Evolutionary conservation across 2,888 invertebrate genomes (phyloP).

Genomic region (Podotricha telesiphe): DNA sequence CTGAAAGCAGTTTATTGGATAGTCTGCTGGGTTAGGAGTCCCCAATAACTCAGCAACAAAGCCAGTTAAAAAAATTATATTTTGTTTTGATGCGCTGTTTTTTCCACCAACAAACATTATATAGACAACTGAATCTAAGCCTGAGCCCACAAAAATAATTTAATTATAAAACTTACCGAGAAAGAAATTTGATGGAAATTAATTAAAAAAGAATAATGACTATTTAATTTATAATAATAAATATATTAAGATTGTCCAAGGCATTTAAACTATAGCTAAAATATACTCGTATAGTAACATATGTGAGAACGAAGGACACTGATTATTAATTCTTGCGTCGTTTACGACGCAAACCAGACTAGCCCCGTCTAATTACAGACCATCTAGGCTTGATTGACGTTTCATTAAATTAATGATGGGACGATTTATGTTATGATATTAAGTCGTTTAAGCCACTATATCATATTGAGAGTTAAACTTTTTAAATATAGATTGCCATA

Average conservation of each 20-base stretch:
- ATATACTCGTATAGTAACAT: slow-evolving; percentile 33
- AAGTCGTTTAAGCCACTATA: slow-evolving; percentile 14
- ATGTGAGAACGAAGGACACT: slow-evolving; percentile 41
- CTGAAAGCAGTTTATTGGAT: too few relatives aligned
- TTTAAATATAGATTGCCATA: neutral
- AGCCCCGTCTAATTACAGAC: slow-evolving; percentile 60
- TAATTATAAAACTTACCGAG: too few relatives aligned
- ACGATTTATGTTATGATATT: slow-evolving; percentile 35
- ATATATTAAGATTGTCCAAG: neutral
- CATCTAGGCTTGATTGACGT: slow-evolving; percentile 63
- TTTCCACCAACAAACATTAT: too few relatives aligned
- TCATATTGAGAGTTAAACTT: neutral
- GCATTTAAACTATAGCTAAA: slow-evolving; percentile 40
- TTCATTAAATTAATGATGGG: slow-evolving; percentile 63
- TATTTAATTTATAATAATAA: too few relatives aligned
- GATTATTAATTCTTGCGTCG: slow-evolving; percentile 50
- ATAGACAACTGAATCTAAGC: too few relatives aligned
- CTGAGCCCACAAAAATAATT: too few relatives aligned
- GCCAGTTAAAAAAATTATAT: too few relatives aligned
- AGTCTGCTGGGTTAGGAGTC: too few relatives aligned
- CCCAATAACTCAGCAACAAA: too few relatives aligned
- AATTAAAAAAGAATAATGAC: too few relatives aligned
- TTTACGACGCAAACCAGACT: slow-evolving; percentile 68
- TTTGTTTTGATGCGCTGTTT: too few relatives aligned
- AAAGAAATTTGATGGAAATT: too few relatives aligned